Evolutionary conservation across 2,888 invertebrate genomes (phyloP).

Genomic region (Harmothoe impar): DNA sequence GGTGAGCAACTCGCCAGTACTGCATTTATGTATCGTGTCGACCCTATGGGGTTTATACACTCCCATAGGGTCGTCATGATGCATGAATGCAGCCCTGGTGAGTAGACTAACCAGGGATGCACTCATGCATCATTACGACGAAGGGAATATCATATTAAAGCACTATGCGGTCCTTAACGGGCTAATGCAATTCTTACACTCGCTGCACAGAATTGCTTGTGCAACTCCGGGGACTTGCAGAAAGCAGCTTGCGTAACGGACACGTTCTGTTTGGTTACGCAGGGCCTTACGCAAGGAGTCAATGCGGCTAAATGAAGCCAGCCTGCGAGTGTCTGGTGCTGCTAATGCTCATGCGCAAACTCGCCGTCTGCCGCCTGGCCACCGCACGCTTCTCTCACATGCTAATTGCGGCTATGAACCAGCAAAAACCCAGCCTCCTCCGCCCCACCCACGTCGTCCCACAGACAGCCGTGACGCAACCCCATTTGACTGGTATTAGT

Average conservation of each 20-base stretch:
- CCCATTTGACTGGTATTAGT: constrained; percentile 24
- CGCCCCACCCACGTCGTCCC: background rate
- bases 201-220: constrained; percentile 18
- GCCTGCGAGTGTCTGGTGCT: constrained; percentile 11
- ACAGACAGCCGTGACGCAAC: constrained; percentile 30
- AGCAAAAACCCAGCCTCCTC: constrained; percentile 35
- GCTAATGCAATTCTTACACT: constrained; percentile 50
- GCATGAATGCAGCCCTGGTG: too few relatives aligned
- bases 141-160: too few relatives aligned
- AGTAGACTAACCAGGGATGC: too few relatives aligned
- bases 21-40: too few relatives aligned
- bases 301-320: constrained; percentile 54
- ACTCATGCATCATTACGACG: too few relatives aligned
- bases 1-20: too few relatives aligned
- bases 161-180: too few relatives aligned
- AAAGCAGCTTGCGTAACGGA: constrained; percentile 42
- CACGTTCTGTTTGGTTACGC: constrained; percentile 36
- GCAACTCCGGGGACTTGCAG: constrained; percentile 7
- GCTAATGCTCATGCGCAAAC: constrained; percentile 9
- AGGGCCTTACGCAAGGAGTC: constrained; percentile 43
- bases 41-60: too few relatives aligned
- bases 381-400: background rate
- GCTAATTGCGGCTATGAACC: constrained; percentile 22
- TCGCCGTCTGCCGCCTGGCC: background rate
- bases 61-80: too few relatives aligned